Evolutionary conservation across 92 coral and sea anemone species (phyloP), one percentile per base, ranked within the genome.

Genomic region (Hydrozoanthus gracilis): DNA sequence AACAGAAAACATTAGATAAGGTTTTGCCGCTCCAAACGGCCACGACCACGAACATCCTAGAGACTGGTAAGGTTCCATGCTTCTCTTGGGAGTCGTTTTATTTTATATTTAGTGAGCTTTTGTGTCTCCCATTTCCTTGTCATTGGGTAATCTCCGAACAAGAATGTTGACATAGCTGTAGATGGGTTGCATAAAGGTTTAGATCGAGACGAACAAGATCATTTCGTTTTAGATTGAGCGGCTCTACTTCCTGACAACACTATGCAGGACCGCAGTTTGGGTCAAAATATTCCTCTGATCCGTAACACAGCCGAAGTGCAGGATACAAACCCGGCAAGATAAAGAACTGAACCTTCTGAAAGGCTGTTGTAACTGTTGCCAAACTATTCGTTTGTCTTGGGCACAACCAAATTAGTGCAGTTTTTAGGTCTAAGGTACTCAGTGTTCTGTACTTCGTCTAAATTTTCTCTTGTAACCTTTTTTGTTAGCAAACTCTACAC

Each of bases 121-220:
- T 68, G 74, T 0, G 90, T 88, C 90, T 45, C 84, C 88, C 54
- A 88, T 84, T 51, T 91, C 93, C 16, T 88, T 83, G 73, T 65
- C n/a, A n/a, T 88, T 3, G 69, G 86, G 54, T 91, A 84, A 85
- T 89, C 94, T 16, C 87, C 90, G 86, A 92, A 89, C 60, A 92
- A 51, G 20, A 44, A 73, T 14, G 83, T 86, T 54, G 94, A 76
- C 56, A 89, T 50, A 16, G 92, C 54, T 15, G 82, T 60, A 58
- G 90, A 78, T 5, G 89, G 92, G 46, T 86, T 89, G 16, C 88
- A 89, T 17, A 89, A 86, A 3, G 92, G 14, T 82, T 89, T 12
- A 86, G 86, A 68, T 92, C 92, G 13, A 82, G 82, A 10, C 90
- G 87, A 65, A 92, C 55, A 44, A 86, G 83, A 75, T 86, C 90